Base-by-base conservation (phyloP, 2,113 vertebrate species). In the Smithornis capensis region DNA sequence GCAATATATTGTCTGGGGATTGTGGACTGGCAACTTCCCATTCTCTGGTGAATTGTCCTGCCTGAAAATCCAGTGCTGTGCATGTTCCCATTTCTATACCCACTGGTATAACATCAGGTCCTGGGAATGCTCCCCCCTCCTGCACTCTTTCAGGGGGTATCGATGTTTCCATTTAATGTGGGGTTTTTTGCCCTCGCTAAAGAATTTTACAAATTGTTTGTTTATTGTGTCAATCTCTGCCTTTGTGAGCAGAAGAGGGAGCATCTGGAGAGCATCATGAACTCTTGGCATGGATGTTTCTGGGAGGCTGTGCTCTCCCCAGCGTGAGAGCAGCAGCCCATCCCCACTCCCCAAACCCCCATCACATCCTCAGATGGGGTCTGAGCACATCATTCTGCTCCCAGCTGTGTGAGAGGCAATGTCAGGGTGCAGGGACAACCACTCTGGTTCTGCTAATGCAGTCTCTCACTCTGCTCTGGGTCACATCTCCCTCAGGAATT, bases 231-330 rank as follows among this genome's bases (percentile, higher is more conserved):
- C 97, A 97, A 94, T 95, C 93, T 89, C 95, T 83, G 95, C 94
- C 90, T 96, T 97, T 96, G 89, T 95, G 87, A 96, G 91, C 78
- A 95, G 87, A 86, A 86, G 89, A 83, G 86, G 90, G 92, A 95
- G 96, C 98, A 97, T 98, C 98, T 98, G 98, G 98, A 97, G 97
- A 98, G 89, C 97, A 98, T 98, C 97, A 98, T 17, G 81, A 67
- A 33, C 97, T 94, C 96, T 97, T 98, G 97, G 97, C 97, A 97
- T 89, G 50, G 52, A 10, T 80, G 81, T 31, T 83, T 24, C 81
- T 92, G 93, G 96, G 97, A 97, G 90, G 94, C 95, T 94, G 75
- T 89, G 35, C 28, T 94, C 83, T 90, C 96, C 95, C 93, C 95
- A 97, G 95, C 81, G 5, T 94, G 91, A 97, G 82, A 96, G 95